Base-by-base conservation (phyloP, 92 coral and sea anemone species). In the Diadumene lineata region DNA sequence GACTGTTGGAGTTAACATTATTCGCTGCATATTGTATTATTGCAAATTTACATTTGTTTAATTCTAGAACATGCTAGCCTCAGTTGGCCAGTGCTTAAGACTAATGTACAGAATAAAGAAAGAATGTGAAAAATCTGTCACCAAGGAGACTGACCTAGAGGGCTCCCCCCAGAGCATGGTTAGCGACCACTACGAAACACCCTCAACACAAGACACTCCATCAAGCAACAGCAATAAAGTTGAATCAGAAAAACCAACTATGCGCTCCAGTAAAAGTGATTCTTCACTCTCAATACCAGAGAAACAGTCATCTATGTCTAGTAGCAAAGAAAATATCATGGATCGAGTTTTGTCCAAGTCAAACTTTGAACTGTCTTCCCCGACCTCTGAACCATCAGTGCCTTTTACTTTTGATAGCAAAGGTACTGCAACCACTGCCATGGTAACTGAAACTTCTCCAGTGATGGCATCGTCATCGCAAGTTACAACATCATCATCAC, bases 11-110 rank as follows among this genome's bases (percentile, higher is more conserved):
- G 26, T 18, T n/a, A 16, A 32, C 16, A 29, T 2, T 8, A 1
- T 30, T n/a, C n/a, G n/a, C n/a, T n/a, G n/a, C 19, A 34, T 3
- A 0, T 33, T 0, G 27, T 2, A 7, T 21, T 57, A 70, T 25
- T 58, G 31, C 22, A 23, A 58, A 58, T 17, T 22, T 23, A 22
- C 0, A 24, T 43, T 25, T 21, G 44, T 56, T 82, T 61, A 64
- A 22, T 30, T 38, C 48, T 77, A 94, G 98, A 91, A 81, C 68
- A 94, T 94, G 97, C 88, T 94, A 31, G 94, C 92, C 55, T 85
- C 96, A 21, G 83, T 94, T 85, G 92, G 84, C 10, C 82, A 86
- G 74, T 94, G 97, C 26, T 77, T 94, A 58, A 82, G 86, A 77
- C 75, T 85, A 81, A 88, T 94, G 98, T 88, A 91, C 64, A 64